Base-by-base conservation (phyloP, 1,140 invertebrate species). In the Venustaconcha ellipsiformis region DNA sequence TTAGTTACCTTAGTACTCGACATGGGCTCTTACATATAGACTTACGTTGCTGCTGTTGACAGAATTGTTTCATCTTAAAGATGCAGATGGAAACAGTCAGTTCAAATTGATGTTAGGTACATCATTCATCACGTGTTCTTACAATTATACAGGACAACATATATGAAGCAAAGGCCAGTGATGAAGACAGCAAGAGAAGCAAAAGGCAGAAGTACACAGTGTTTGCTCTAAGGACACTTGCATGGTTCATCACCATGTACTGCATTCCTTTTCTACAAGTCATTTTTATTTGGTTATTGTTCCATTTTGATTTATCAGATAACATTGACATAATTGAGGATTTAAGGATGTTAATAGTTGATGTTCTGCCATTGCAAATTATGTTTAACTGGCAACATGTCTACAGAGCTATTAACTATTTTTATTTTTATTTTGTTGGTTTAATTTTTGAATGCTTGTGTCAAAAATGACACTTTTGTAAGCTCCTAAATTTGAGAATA, bases 161-260 rank as follows among this genome's bases (percentile, higher is more conserved):
- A n/a, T 80, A 80, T 65, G 80, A 84, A 63, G 73, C 67, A 8
- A 82, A 78, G 56, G 82, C 82, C 20, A 68, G 62, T 58, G 69
- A 64, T n/a, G 58, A 63, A 59, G 67, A 48, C 18, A 76, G 68
- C 37, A 23, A 62, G 14, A 75, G 77, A 62, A 80, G 74, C 59
- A 78, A 64, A 71, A 79, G 66, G 60, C 75, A 81, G 30, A 79
- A 67, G 55, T 73, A 48, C 12, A 76, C 70, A 66, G 62, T 82
- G 30, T 66, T 74, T 60, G 64, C 65, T 30, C 57, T 63, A 3
- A 56, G 82, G 58, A 58, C 76, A 26, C 56, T 81, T 0, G 80
- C 81, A 23, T 84, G 82, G 82, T 60, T 79, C 23, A 76, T 82
- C 17, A 84, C 82, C 26, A 70, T 80, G 82, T 83, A 78, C 74